Percentiles rank a stretch among this genome's conserved stretches.
Evolutionary conservation across 2,797 vertebrate genomes (phyloP).

Genomic region (Ceyx erithaca): DNA sequence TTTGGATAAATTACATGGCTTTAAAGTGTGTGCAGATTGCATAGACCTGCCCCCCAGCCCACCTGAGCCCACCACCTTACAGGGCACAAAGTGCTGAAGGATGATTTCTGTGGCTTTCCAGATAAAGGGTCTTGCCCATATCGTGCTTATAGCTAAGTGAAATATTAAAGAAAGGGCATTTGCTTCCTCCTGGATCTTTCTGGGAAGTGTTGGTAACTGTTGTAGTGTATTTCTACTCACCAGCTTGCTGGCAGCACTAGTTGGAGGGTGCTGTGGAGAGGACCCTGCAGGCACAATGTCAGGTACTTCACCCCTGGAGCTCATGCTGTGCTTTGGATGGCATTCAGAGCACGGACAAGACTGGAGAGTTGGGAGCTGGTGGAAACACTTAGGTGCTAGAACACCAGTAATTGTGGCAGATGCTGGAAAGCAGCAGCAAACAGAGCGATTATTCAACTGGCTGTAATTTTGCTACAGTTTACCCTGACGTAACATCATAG

Average conservation of each 20-base stretch:
- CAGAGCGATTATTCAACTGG: background rate
- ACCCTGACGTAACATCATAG: background rate
- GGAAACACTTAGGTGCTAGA: background rate
- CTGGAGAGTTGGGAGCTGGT: background rate
- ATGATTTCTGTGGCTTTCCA: background rate
- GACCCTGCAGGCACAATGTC: background rate
- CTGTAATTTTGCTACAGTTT: background rate
- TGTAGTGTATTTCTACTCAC: background rate
- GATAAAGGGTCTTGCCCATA: background rate
- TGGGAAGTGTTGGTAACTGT: background rate
- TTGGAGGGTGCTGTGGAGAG: background rate
- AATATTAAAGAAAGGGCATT: background rate
- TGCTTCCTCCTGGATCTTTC: background rate
- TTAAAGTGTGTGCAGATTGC: background rate
- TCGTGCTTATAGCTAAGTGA: background rate
- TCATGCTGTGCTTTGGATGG: accelerated
- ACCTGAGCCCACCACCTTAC: accelerated
- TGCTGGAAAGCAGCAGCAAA: background rate
- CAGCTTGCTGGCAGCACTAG: accelerated
- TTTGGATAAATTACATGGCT: background rate
- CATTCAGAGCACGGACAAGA: background rate
- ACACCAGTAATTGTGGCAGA: background rate
- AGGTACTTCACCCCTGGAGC: background rate
- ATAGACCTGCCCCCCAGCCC: background rate
- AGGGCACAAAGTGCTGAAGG: accelerated